Evolutionary conservation across 2,113 vertebrate genomes (phyloP).

Genomic region (Pholis gunnellus): DNA sequence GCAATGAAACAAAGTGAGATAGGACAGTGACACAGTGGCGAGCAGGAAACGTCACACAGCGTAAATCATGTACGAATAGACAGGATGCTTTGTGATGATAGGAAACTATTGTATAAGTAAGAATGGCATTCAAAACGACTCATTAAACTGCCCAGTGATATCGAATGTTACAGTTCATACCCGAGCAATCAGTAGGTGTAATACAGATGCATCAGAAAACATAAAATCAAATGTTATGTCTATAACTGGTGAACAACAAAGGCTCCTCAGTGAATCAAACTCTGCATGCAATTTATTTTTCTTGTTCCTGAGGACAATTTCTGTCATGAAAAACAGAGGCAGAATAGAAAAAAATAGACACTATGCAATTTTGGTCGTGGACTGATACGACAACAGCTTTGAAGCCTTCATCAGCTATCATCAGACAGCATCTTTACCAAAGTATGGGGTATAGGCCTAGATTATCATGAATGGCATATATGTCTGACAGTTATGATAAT

Average conservation of each 20-base stretch:
- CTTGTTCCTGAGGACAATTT: background rate
- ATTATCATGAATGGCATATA: too few relatives aligned
- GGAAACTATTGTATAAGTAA: background rate
- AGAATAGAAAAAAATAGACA: background rate
- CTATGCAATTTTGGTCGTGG: background rate
- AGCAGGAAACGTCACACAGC: background rate
- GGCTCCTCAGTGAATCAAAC: background rate
- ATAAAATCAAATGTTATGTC: background rate
- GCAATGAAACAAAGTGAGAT: background rate
- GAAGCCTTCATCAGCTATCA: background rate
- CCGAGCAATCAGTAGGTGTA: background rate
- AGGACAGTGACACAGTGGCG: background rate
- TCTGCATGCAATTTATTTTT: conserved; percentile 7
- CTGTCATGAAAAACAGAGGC: background rate
- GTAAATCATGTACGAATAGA: background rate
- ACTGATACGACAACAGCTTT: background rate
- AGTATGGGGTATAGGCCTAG: too few relatives aligned
- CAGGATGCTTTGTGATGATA: background rate
- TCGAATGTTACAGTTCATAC: background rate
- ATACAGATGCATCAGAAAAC: background rate
- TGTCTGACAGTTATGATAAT: too few relatives aligned
- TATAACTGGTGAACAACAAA: conserved; percentile 4
- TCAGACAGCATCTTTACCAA: background rate
- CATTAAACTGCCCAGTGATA: background rate
- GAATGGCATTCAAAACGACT: background rate